Evolutionary conservation across 2,113 vertebrate genomes (phyloP), one percentile per base, ranked within the genome.

Genomic region (Clupea harengus): DNA sequence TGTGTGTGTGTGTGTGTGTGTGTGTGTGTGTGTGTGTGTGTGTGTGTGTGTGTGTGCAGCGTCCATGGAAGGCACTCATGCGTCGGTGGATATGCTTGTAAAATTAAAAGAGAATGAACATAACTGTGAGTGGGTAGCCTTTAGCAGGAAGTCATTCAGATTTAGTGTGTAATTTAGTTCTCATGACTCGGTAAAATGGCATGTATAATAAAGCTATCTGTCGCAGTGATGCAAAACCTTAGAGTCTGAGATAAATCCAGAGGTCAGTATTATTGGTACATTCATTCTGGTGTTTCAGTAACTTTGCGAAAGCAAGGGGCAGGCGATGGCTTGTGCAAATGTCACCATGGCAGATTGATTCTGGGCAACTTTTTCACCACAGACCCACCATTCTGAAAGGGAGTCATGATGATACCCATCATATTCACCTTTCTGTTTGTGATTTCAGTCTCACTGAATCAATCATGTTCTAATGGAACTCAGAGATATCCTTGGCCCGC

Each of bases 51-150:
- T 39, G 54, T 81, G 81, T 47, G 67, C 83, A 75, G 85, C 81
- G 88, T 84, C 85, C 89, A 84, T 52, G 64, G 82, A 86, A 89
- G 45, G 32, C 11, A 78, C 13, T 32, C 32, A 78, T 78, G 72
- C 28, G 1, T 78, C 44, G 32, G 28, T 6, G 28, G 72, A 78
- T 78, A n/a, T 64, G 60, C 60, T 84, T 72, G 46, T 54, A 60
- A 82, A 81, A 83, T 50, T 49, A 28, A 80, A n/a, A 15, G 80
- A 50, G n/a, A 47, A 78, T 78, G 0, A 78, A 32, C 72, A 75
- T 32, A 39, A 39, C 72, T 4, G 72, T 39, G 72, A 78, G 72
- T 17, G 28, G 32, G 28, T 18, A 44, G 72, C 72, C 25, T 78
- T 39, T 32, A 15, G 25, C 45, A 82, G 28, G 10, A 52, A 1